Evolutionary conservation across 1,140 invertebrate species (phyloP).

Genomic region (Trichonephila inaurata): DNA sequence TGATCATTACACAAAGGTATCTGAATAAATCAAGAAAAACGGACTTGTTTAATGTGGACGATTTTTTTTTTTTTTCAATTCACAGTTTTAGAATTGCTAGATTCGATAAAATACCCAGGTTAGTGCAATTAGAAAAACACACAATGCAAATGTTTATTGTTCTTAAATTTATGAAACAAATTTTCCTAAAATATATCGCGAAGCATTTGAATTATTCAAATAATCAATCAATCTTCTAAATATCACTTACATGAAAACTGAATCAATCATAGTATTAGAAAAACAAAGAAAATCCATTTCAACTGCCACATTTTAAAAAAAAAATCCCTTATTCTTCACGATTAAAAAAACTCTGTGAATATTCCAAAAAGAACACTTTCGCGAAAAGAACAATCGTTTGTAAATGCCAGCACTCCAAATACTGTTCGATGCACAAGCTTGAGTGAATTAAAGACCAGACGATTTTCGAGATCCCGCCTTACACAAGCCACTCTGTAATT

Average conservation of each 20-base stretch:
- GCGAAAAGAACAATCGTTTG: neutral
- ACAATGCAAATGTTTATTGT: too few relatives aligned
- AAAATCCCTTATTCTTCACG: neutral
- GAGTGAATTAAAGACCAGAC: neutral
- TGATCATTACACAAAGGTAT: too few relatives aligned
- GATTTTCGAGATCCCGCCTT: neutral
- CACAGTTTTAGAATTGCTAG: too few relatives aligned
- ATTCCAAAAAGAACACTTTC: neutral
- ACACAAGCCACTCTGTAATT: neutral
- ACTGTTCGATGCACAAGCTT: neutral
- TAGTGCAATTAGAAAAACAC: too few relatives aligned
- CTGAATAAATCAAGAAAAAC: too few relatives aligned
- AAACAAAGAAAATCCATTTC: neutral
- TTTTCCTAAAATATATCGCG: too few relatives aligned
- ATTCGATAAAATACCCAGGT: too few relatives aligned
- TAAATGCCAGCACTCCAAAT: neutral
- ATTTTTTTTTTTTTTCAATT: too few relatives aligned
- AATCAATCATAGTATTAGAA: neutral
- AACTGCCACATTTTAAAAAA: neutral
- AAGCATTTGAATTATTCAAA: neutral
- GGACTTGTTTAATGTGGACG: too few relatives aligned
- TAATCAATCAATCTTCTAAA: neutral
- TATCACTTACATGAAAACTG: neutral
- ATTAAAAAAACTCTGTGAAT: neutral
- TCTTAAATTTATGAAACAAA: too few relatives aligned